A percentile compares a stretch with the other conserved stretches of the same genome.
phyloP scores from a whole-genome alignment of 2,888 invertebrate genomes.

The Schrankia costaestrigalis region DNA sequence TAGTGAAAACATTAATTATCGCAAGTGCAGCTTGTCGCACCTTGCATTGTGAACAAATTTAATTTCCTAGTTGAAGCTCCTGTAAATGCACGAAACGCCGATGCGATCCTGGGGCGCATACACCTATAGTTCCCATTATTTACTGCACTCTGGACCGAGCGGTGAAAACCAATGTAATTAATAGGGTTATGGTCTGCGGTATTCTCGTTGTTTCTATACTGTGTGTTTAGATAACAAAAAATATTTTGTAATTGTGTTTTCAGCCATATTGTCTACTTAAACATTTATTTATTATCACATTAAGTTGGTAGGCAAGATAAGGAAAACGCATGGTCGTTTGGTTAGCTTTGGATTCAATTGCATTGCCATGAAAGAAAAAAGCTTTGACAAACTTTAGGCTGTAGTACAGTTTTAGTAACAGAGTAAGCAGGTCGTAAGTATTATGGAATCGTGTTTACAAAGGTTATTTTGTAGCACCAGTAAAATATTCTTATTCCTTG shows the following conservation, averaged over 20 bases:
- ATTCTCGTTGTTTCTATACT: conserved; percentile 33
- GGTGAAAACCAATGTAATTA: conserved; percentile 57
- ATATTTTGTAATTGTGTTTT: background rate
- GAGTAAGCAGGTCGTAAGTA: no score
- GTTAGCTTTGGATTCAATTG: no score
- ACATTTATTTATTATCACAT: no score
- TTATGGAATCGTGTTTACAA: no score
- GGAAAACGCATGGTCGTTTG: no score
- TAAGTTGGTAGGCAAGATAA: no score
- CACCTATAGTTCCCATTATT: conserved; percentile 54
- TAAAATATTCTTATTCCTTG: no score
- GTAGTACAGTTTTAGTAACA: no score
- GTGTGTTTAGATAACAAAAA: conserved; percentile 18
- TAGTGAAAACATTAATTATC: conserved; percentile 53
- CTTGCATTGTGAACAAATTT: conserved; percentile 65
- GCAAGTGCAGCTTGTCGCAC: conserved; percentile 43
- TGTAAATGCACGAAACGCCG: conserved; percentile 48
- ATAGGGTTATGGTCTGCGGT: conserved; percentile 53
- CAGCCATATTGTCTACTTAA: no score
- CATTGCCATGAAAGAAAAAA: no score
- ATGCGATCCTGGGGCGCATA: conserved; percentile 22
- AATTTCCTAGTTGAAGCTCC: conserved; percentile 58
- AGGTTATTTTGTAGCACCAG: no score
- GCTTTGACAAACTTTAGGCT: no score
- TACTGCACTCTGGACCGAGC: conserved; percentile 53